phyloP scores from a whole-genome alignment of 2,888 invertebrate species.

The Portevinia maculata region DNA sequence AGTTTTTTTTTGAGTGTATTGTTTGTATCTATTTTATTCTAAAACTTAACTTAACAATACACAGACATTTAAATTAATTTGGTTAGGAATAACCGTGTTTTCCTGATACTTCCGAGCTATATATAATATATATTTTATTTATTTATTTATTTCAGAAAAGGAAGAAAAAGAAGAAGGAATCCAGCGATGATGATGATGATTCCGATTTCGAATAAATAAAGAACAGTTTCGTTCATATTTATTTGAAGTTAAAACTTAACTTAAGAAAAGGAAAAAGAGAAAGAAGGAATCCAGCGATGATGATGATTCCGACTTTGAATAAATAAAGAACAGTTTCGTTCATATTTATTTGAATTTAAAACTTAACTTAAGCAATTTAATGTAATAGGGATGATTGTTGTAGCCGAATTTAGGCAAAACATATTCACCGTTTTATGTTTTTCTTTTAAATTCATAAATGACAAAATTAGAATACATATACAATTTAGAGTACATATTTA shows the following conservation, averaged over 20 bases:
- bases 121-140: too few species aligned
- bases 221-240: too few species aligned
- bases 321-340: slow-evolving; percentile 12
- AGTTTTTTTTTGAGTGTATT: too few species aligned
- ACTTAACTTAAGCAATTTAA: slow-evolving; percentile 26
- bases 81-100: too few species aligned
- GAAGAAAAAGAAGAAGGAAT: slow-evolving; percentile 77
- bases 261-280: slow-evolving; percentile 78
- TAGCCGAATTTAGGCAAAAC: neutral
- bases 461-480: neutral
- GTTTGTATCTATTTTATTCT: too few species aligned
- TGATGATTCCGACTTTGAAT: slow-evolving; percentile 76
- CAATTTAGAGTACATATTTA: slow-evolving; percentile 1
- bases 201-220: slow-evolving; percentile 75
- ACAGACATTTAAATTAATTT: too few species aligned
- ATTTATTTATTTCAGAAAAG: too few species aligned
- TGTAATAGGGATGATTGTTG: slow-evolving; percentile 12
- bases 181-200: slow-evolving; percentile 76
- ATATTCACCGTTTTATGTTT: neutral
- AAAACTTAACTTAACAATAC: too few species aligned
- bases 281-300: slow-evolving; percentile 76
- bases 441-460: neutral
- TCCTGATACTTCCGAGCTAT: too few species aligned
- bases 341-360: slow-evolving; percentile 48
- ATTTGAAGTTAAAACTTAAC: too few species aligned